phyloP scores from a whole-genome alignment of 2,797 vertebrate genomes.

The Distichodus sexfasciatus region DNA sequence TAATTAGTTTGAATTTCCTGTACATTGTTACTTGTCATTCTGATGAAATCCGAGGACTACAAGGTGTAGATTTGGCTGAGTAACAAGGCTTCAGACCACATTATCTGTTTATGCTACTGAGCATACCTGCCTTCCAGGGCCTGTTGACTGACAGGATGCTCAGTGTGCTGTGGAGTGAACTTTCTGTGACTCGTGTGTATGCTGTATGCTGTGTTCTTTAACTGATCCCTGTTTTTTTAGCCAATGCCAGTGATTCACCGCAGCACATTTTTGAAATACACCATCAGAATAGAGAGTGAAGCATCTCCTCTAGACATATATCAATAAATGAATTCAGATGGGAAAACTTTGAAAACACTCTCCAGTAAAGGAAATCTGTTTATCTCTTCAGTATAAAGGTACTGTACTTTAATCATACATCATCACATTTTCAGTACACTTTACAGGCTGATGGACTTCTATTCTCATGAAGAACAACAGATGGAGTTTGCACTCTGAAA shows the following conservation, averaged over 20 bases:
- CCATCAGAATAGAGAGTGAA: not conserved
- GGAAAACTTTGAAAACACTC: not conserved
- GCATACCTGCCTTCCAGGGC: not conserved
- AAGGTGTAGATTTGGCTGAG: not conserved
- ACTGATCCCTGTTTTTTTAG: conserved; percentile 1
- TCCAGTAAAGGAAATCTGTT: too few relatives aligned
- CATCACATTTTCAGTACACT: too few relatives aligned
- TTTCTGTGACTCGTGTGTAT: conserved; percentile 13
- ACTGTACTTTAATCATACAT: not conserved
- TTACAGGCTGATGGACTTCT: too few relatives aligned
- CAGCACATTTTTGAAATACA: too few relatives aligned
- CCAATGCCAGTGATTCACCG: conserved; percentile 8
- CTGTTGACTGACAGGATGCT: not conserved
- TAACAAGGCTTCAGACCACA: not conserved
- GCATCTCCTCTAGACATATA: not conserved
- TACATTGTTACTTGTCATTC: not conserved
- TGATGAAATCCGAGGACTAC: not conserved
- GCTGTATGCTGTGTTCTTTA: conserved; percentile 7
- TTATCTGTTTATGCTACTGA: too few relatives aligned
- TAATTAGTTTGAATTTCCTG: not conserved
- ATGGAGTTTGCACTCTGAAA: too few relatives aligned
- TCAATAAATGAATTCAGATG: not conserved
- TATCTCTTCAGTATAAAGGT: too few relatives aligned
- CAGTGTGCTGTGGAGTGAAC: not conserved
- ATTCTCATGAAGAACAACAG: too few relatives aligned